Evolutionary conservation across 2,113 vertebrate species (phyloP).

Genomic region (Bolborhynchus lineola): DNA sequence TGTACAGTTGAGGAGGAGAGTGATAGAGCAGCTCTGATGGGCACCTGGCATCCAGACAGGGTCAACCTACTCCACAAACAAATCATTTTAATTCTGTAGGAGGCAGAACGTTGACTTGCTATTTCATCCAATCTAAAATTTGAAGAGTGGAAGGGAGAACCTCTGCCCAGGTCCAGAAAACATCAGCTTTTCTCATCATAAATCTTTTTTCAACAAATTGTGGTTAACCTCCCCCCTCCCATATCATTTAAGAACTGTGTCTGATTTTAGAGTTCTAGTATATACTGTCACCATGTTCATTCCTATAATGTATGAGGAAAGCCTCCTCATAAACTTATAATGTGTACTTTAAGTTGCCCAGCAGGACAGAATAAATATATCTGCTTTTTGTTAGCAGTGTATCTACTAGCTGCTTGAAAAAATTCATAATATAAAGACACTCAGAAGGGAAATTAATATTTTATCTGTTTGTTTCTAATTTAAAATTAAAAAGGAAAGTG

Average conservation of each 20-base stretch:
- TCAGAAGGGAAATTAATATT: slow-evolving; percentile 30
- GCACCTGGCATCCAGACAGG: not conserved
- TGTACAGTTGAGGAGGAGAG: not conserved
- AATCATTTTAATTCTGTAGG: not conserved
- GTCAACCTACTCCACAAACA: not conserved
- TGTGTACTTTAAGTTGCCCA: not conserved
- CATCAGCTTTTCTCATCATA: not conserved
- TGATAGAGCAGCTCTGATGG: not conserved
- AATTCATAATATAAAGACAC: not conserved
- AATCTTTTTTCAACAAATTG: not conserved
- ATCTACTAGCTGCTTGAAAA: slow-evolving; percentile 1
- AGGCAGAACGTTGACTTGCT: not conserved
- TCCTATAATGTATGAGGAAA: not conserved
- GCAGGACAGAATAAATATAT: not conserved
- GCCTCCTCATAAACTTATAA: not conserved
- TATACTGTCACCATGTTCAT: not conserved
- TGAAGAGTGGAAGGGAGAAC: not conserved
- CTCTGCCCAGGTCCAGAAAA: not conserved
- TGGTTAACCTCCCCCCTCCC: not conserved
- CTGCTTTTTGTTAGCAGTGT: not conserved
- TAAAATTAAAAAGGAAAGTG: slow-evolving; percentile 7
- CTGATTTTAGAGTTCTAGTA: not conserved
- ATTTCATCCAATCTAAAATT: not conserved
- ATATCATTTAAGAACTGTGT: not conserved
- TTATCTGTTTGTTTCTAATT: slow-evolving; percentile 45